Evolutionary conservation across 1,140 invertebrate species (phyloP), one percentile per base, ranked within the genome.

Genomic region (Neuroterus valhalla): DNA sequence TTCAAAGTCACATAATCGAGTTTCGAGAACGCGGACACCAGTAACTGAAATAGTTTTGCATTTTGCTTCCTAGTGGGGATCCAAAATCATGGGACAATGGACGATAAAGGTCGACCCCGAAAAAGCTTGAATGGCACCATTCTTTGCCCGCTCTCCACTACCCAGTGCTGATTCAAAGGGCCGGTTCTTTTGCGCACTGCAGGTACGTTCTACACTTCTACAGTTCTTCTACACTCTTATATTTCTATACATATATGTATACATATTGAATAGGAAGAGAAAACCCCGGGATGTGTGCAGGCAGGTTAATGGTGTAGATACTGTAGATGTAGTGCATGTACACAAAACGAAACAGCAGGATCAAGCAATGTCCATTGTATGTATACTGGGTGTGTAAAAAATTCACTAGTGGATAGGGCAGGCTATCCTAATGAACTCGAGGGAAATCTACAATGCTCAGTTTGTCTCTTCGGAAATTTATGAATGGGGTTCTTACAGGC

Each of bases 121-220:
- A 52, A 71, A 77, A 46, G 71, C 71, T 67, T 78, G 70, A 78
- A 78, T 75, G 68, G 68, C 66, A 31, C 74, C 68, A 75, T 78
- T 81, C 70, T 78, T 75, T 72, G 19, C 71, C 66, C 55, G 72
- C 70, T 68, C 74, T 72, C 42, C 76, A 77, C 52, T 72, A 72
- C 70, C 45, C 50, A 76, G 50, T 55, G 23, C 19, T 55, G 19
- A 21, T 23, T 55, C 75, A 78, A 68, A 72, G 74, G 72, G 71
- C 48, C 50, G 66, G 73, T 66, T 73, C 69, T 71, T 71, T 55
- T 77, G 38, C 46, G 48, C n/a, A 48, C 38, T 80, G 76, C 79
- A 80, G 79, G 79, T 80, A 78, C 50, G 74, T 43, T 31, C 15
- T 72, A 75, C 78, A 77, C 75, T 68, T 67, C 74, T 71, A 45